Evolutionary conservation across 2,888 invertebrate genomes (phyloP), one percentile per base, ranked within the genome.

Genomic region (Lomographa bimaculata): DNA sequence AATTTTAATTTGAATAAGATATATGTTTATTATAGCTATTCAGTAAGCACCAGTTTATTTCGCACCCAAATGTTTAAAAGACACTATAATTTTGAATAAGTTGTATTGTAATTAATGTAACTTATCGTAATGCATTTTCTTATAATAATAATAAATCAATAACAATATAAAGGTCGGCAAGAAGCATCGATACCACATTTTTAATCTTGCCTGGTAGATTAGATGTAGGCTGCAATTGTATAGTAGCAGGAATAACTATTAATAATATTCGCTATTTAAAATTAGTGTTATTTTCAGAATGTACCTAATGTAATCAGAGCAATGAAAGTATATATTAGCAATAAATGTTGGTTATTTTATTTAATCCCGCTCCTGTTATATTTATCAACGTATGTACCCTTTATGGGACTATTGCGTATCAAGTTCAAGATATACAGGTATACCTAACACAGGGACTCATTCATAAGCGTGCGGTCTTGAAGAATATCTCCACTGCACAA

Each of bases 311-410:
- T 51, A 40, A 47, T 52, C 77, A 70, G 67, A 77, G 66, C 71
- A 79, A 76, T 73, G 67, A 71, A 78, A 75, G 70, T 74, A 79
- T 81, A 79, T 81, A n/a, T 78, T 79, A 82, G 77, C 62, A 76
- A 72, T 79, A 79, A 66, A 65, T 56, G 61, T 59, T 61, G 34
- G 30, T 45, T 57, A 39, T 58, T 60, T 53, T 55, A 59, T 47
- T 17, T 2, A 14, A 26, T 23, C 6, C 8, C 26, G 3, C 16
- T 24, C 6, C 1, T 19, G 16, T 26, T 25, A 27, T 21, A 1
- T 20, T 29, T 29, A n/a, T n/a, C n/a, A n/a, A n/a, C n/a, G n/a
- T n/a, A n/a, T n/a, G n/a, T n/a, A n/a, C n/a, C n/a, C n/a, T n/a
- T n/a, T n/a, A n/a, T n/a, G n/a, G n/a, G n/a, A n/a, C n/a, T n/a